Evolutionary conservation across 2,113 vertebrate genomes (phyloP).

Genomic region (Tragelaphus imberbis): DNA sequence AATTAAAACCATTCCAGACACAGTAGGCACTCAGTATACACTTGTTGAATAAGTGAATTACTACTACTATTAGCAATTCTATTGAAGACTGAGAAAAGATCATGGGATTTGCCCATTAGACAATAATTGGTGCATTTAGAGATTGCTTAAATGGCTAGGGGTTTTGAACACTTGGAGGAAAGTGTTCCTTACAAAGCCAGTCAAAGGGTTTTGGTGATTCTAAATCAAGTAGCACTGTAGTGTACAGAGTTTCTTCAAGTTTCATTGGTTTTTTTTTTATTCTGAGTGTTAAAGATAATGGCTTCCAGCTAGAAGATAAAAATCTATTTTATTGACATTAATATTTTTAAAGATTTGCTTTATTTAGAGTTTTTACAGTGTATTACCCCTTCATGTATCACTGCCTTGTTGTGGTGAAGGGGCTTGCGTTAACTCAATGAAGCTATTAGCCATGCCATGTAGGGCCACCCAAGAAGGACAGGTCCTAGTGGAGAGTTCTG

Average conservation of each 20-base stretch:
- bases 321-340: background rate
- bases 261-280: background rate
- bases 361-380: background rate
- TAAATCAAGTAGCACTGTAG: background rate
- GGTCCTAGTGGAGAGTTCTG: background rate
- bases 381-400: background rate
- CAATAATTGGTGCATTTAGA: constrained; percentile 16
- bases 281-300: background rate
- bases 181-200: background rate
- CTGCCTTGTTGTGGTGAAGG: background rate
- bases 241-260: background rate
- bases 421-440: background rate
- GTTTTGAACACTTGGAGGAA: constrained; percentile 9
- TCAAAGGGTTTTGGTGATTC: background rate
- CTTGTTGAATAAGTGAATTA: background rate
- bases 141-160: constrained; percentile 2
- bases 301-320: background rate
- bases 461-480: background rate
- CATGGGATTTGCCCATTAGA: constrained; percentile 22
- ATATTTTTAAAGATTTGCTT: background rate
- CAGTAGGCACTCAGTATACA: background rate
- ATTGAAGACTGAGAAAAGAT: background rate
- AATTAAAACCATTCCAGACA: background rate
- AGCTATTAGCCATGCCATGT: background rate
- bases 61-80: background rate